Conservation (phyloP, 2,888 invertebrate genomes). For the Drosophila kanekoi region DNA sequence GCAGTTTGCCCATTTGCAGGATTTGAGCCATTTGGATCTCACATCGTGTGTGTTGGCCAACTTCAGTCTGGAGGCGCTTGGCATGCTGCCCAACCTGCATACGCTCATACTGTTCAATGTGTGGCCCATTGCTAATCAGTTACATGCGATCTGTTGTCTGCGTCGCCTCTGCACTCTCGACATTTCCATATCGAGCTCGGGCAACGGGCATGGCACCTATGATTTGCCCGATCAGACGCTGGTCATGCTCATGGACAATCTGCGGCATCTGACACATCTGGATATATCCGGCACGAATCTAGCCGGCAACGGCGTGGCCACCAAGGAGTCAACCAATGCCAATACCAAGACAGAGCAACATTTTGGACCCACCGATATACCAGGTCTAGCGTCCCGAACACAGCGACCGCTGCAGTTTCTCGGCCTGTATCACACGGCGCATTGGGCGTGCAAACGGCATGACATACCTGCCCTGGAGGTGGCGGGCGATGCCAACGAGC, state of each 20-base stretch:
- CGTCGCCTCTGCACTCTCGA: conserved; percentile 90
- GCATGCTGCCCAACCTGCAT: conserved; percentile 88
- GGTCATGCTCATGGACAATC: conserved; percentile 89
- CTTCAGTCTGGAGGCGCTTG: conserved; percentile 85
- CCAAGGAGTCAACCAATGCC: conserved; percentile 83
- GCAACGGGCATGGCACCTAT: conserved; percentile 89
- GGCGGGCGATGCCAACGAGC: conserved; percentile 95
- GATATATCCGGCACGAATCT: conserved; percentile 99
- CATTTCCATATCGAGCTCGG: conserved; percentile 90
- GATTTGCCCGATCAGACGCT: conserved; percentile 90
- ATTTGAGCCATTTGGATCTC: conserved; percentile 83
- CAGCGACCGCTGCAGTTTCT: conserved; percentile 93
- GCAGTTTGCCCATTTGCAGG: conserved; percentile 82
- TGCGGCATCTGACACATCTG: conserved; percentile 92
- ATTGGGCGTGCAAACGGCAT: conserved; percentile 95
- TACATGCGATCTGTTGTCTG: conserved; percentile 87
- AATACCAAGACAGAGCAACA: conserved; percentile 68
- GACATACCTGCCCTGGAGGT: conserved; percentile 96
- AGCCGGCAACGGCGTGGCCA: conserved; percentile 93
- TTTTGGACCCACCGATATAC: conserved; percentile 89
- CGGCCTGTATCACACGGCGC: conserved; percentile 95
- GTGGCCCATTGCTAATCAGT: conserved; percentile 87
- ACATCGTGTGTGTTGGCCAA: conserved; percentile 84
- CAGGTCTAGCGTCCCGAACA: conserved; percentile 92
- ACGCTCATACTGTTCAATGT: conserved; percentile 94